These are phyloP conservation scores for Helleia helle DNA, from an alignment of 2,888 invertebrate species.

Conservation along the genomic window DNA sequence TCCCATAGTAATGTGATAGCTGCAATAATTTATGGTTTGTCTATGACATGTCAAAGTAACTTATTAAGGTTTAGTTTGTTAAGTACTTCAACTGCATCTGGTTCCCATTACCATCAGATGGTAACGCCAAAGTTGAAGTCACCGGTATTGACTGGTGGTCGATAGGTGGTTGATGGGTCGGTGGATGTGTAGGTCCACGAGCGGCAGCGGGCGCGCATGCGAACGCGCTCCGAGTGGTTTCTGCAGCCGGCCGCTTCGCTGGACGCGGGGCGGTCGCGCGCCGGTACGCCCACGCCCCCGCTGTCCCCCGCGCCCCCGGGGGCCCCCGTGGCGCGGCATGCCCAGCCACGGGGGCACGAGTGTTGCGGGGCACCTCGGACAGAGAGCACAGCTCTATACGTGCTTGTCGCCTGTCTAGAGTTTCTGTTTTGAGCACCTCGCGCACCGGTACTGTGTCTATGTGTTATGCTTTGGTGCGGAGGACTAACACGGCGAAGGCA, in stretches of 20 bases:
- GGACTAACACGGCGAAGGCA: constrained; percentile 39
- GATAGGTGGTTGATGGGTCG: constrained; percentile 22
- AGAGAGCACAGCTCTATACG: constrained; percentile 65
- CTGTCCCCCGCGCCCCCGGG: constrained; percentile 21
- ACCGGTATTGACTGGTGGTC: too few relatives aligned
- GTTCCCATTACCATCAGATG: too few relatives aligned
- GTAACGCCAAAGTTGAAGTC: neutral
- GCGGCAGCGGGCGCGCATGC: constrained; percentile 96
- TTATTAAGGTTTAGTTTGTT: too few relatives aligned
- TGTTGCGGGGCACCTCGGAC: constrained; percentile 35
- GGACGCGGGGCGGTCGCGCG: constrained; percentile 56
- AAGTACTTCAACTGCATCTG: too few relatives aligned
- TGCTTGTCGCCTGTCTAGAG: constrained; percentile 73
- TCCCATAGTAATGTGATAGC: too few relatives aligned
- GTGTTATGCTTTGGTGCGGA: constrained; percentile 58
- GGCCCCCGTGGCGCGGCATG: constrained; percentile 19
- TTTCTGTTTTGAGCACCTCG: constrained; percentile 63
- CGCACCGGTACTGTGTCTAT: constrained; percentile 61
- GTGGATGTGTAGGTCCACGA: constrained; percentile 87
- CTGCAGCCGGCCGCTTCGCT: constrained; percentile 79
- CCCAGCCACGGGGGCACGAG: constrained; percentile 17
- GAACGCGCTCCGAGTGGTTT: constrained; percentile 98
- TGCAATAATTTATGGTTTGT: too few relatives aligned
- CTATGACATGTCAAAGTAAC: too few relatives aligned
- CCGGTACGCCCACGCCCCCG: constrained; percentile 40